Conservation (phyloP, 2,113 vertebrate genomes). For the Petromus typicus region DNA sequence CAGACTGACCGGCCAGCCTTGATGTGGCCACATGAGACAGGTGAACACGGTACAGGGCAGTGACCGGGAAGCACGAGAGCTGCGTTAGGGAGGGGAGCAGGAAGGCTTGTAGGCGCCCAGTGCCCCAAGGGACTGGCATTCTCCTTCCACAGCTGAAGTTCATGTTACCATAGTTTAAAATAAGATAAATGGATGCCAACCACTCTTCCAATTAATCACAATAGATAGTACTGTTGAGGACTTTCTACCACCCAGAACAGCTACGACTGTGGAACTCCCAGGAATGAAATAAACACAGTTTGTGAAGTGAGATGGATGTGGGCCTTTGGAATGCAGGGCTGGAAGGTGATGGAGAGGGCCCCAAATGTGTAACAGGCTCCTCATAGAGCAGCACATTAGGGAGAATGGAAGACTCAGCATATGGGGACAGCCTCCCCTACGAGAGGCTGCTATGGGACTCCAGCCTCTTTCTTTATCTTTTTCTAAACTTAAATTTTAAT, state of each 20-base stretch:
- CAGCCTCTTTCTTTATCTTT: no score
- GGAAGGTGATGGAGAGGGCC: neutral
- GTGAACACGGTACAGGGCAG: accelerated
- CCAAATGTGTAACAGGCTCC: neutral
- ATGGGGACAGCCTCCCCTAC: neutral
- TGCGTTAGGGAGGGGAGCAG: no score
- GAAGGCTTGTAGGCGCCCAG: accelerated
- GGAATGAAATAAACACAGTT: neutral
- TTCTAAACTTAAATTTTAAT: no score
- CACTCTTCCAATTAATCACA: neutral
- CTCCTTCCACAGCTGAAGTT: neutral
- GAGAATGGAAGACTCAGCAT: neutral
- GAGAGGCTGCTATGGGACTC: no score
- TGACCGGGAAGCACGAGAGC: no score
- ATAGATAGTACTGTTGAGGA: neutral
- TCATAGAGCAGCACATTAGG: no score
- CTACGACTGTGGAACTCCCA: neutral
- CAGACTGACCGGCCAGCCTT: accelerated
- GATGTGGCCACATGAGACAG: accelerated
- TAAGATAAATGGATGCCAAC: neutral
- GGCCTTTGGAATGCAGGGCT: neutral
- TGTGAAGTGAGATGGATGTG: neutral
- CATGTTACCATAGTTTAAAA: neutral
- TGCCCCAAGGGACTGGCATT: neutral
- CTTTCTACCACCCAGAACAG: neutral